Base-by-base conservation (phyloP, 2,888 invertebrate species). In the Heliconius ismenius region DNA sequence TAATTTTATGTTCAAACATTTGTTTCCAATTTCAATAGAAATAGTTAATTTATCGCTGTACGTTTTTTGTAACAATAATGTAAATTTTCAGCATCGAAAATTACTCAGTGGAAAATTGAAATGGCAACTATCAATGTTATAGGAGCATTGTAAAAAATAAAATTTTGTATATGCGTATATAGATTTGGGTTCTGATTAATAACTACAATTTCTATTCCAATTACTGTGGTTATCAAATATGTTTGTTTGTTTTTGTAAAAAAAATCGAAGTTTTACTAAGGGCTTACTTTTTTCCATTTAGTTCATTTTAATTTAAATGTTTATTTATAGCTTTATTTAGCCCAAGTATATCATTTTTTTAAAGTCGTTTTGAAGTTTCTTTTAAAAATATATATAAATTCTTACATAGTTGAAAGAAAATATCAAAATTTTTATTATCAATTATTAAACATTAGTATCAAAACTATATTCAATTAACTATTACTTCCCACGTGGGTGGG, bases 81-180 rank as follows among this genome's bases (percentile, higher is more conserved):
- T 74, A 76, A 70, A 64, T 83, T 80, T 80, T 78, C 78, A 79
- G 77, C 80, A 81, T 81, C 79, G 80, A 77, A 82, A 81, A 83
- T 81, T 82, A 82, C 81, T 82, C 81, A 78, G 81, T 80, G 78
- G 80, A 82, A 82, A 82, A 83, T 83, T 81, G 79, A 81, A 80
- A 82, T 81, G 82, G 81, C 78, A 75, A 76, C 79, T 79, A 79
- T 79, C 78, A 77, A 74, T 70, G 65, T 39, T 32, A n/a, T 39
- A 54, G 54, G 3, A 70, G 54, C 6, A 32, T 69, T 15, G 54
- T 58, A 32, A 28, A n/a, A 54, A 58, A 54, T 32, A 15, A 7
- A 32, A 15, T 32, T 39, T 67, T 26, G 6, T 60, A 24, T 26
- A 2, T 13, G 11, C 10, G 15, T 39, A 10, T 64, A 32, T 18